Percentiles rank a stretch among this genome's conserved stretches.
Conservation (phyloP, 2,888 invertebrate species). For the Cantharis flavilabris region DNA sequence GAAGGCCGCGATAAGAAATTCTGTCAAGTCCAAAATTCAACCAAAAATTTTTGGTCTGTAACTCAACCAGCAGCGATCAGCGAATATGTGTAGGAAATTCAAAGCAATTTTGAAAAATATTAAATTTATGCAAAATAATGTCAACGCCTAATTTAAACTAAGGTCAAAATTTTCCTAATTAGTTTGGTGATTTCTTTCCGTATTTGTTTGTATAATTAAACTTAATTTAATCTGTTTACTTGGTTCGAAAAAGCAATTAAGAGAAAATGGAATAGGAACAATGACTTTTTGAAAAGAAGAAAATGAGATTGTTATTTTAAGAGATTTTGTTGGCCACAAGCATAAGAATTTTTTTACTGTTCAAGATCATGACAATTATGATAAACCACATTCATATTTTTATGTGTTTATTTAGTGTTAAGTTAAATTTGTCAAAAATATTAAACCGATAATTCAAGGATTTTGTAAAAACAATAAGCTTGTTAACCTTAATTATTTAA, state of each 20-base stretch:
- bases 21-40: no score
- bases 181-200: neutral
- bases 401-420: neutral
- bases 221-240: neutral
- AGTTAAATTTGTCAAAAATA: neutral
- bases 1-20: no score
- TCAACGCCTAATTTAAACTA: neutral
- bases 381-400: neutral
- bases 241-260: neutral
- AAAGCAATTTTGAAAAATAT: no score
- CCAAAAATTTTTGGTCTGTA: no score
- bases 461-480: slow-evolving; percentile 14
- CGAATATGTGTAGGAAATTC: no score
- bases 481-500: neutral
- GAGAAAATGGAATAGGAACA: neutral
- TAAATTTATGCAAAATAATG: neutral
- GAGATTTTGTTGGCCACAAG: neutral
- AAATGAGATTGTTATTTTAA: neutral
- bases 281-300: neutral
- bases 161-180: neutral
- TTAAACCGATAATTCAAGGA: neutral
- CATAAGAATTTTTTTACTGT: neutral
- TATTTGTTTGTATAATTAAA: neutral
- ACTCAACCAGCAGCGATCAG: no score
- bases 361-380: neutral